Conservation (phyloP, 2,797 vertebrate species). For the Ctenopoma multispine region DNA sequence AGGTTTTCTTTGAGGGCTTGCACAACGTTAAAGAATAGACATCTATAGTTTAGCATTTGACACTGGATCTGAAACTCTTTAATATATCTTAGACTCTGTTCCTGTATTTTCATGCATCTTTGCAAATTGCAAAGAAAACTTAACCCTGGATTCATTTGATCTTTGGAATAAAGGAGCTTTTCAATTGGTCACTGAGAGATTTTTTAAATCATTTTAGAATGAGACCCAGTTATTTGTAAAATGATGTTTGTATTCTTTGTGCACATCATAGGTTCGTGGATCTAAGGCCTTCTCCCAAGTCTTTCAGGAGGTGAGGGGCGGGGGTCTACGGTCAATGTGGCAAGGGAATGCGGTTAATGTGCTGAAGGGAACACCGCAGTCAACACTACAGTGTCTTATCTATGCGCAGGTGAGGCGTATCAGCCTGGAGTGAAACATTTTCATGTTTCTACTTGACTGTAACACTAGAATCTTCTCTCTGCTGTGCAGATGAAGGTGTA, state of each 20-base stretch:
- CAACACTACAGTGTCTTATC: constrained; percentile 84
- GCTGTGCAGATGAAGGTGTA: constrained; percentile 78
- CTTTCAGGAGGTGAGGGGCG: constrained; percentile 73
- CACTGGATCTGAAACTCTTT: no score
- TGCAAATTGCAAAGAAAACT: no score
- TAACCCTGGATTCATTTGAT: no score
- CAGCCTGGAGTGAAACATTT: constrained; percentile 9
- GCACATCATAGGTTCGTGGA: constrained; percentile 73
- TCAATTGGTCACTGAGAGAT: no score
- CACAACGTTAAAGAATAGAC: no score
- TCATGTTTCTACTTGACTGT: constrained; percentile 11
- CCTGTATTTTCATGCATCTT: no score
- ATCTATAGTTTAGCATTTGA: no score
- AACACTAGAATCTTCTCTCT: constrained; percentile 8
- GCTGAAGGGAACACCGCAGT: constrained; percentile 85
- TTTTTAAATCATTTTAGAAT: no score
- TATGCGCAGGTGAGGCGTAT: constrained; percentile 77
- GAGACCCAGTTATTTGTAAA: no score
- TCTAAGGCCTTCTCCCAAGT: constrained; percentile 80
- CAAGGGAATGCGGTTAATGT: constrained; percentile 84
- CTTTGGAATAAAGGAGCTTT: no score
- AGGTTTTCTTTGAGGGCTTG: no score
- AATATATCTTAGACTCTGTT: no score
- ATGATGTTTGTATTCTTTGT: background rate
- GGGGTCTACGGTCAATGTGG: constrained; percentile 83